Evolutionary conservation across 2,113 vertebrate species (phyloP).

Genomic region (Gambusia holbrooki): DNA sequence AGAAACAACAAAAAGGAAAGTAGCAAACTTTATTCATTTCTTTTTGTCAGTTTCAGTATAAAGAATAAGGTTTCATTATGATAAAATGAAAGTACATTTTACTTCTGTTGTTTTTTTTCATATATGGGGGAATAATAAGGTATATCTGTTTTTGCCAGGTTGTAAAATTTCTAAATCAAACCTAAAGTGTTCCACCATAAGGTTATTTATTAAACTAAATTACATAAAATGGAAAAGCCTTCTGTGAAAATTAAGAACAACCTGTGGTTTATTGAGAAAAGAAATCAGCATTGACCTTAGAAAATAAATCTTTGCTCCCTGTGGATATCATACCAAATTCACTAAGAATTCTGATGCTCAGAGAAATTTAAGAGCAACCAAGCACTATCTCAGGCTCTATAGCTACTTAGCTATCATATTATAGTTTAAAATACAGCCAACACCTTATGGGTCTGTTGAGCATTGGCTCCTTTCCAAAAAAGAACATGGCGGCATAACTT

Average conservation of each 20-base stretch:
- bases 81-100: not conserved
- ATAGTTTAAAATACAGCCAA: not conserved
- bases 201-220: not conserved
- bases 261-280: not conserved
- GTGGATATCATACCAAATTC: not conserved
- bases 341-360: not conserved
- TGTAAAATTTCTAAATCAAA: not conserved
- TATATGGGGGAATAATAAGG: no score
- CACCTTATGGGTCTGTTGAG: no score
- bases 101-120: no score
- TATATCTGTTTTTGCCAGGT: no score
- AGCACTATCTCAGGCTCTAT: not conserved
- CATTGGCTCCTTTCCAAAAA: not conserved
- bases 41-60: not conserved
- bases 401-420: not conserved
- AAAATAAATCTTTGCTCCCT: not conserved
- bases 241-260: not conserved
- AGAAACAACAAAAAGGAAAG: not conserved
- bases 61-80: not conserved
- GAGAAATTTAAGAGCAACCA: not conserved
- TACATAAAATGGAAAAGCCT: not conserved
- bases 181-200: not conserved
- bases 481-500: not conserved
- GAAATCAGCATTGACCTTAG: not conserved
- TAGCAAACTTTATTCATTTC: not conserved